These are phyloP conservation scores for Petrophora chlorosata DNA, from an alignment of 2,888 invertebrate species.

Conservation along the genomic window DNA sequence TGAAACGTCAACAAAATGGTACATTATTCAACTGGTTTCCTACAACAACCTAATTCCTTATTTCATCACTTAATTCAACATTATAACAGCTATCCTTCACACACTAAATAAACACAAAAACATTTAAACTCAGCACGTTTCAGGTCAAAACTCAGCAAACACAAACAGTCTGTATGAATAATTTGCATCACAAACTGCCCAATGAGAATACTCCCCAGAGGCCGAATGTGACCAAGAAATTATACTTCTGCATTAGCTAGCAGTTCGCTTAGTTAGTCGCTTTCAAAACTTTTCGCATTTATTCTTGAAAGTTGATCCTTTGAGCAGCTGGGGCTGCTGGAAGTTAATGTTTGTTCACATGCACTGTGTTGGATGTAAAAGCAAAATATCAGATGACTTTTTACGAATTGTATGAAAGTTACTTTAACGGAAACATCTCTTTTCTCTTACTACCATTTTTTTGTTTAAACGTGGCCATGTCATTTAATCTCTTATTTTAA, in stretches of 20 bases:
- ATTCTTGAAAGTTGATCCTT: slow-evolving; percentile 60
- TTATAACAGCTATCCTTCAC: background rate
- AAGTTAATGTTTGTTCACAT: slow-evolving; percentile 21
- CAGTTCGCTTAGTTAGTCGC: slow-evolving; percentile 63
- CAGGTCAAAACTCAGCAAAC: slow-evolving; percentile 28
- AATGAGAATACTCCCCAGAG: slow-evolving; percentile 30
- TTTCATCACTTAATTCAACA: background rate
- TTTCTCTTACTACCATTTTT: too few relatives aligned
- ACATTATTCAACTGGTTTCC: too few relatives aligned
- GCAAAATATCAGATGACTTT: too few relatives aligned
- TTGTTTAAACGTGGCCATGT: too few relatives aligned
- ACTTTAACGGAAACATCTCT: too few relatives aligned
- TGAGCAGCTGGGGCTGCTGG: slow-evolving; percentile 34
- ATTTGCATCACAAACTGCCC: slow-evolving; percentile 54
- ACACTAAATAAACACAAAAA: slow-evolving; percentile 25
- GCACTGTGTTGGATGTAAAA: too few relatives aligned
- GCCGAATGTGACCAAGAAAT: slow-evolving; percentile 56
- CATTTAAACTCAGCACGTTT: slow-evolving; percentile 36
- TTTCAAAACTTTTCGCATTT: slow-evolving; percentile 69
- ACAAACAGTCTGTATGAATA: slow-evolving; percentile 43
- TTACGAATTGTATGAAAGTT: too few relatives aligned
- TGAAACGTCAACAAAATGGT: too few relatives aligned
- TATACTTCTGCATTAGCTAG: slow-evolving; percentile 66
- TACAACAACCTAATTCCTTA: too few relatives aligned
- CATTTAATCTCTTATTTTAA: too few relatives aligned